Evolutionary conservation across 1,140 invertebrate species (phyloP), one percentile per base, ranked within the genome.

Genomic region (Brachionus plicatilis): DNA sequence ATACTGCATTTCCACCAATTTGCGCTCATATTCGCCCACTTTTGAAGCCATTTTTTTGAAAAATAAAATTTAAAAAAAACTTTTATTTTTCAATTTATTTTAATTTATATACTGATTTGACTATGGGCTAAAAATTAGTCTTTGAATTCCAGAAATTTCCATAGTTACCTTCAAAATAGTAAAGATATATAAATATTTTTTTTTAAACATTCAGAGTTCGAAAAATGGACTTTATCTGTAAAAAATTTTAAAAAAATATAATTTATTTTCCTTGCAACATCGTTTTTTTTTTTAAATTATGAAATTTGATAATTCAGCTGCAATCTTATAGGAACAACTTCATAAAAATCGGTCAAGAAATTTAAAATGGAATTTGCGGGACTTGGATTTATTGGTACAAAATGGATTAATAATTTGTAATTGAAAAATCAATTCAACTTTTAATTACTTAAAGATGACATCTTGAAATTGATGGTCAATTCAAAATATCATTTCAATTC

Each of bases 1-100:
- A 41, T 86, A 80, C 60, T 89, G 89, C 68, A 83, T 70, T 68
- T 83, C 60, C 3, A 83, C 68, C 33, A 83, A 47, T 70, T 83
- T 83, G 9, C 33, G 20, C 29, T 83, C 82, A 68, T 83, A 83
- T 12, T 70, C 82, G 17, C 45, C 47, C 37, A 45, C 14, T 12
- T 68, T 68, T 1, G n/a, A 33, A 24, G 82, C 37, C 41, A 68
- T 83, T 68, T 82, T 65, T 33, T n/a, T 68, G 29, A 41, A 33
- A 33, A 70, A 70, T 70, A 29, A n/a, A 12, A 47, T 65, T 29
- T 29, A 2, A n/a, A n/a, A n/a, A n/a, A n/a, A n/a, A n/a, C n/a
- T n/a, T n/a, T n/a, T n/a, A n/a, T 27, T 20, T 60, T 20, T 20
- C 14, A 56, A 56, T 56, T 56, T 56, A 56, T 17, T 60, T 60